A percentile compares a stretch with the other conserved stretches of the same genome.
Evolutionary conservation across 2,888 invertebrate genomes (phyloP).

Genomic region (Meteorus cinctellus): DNA sequence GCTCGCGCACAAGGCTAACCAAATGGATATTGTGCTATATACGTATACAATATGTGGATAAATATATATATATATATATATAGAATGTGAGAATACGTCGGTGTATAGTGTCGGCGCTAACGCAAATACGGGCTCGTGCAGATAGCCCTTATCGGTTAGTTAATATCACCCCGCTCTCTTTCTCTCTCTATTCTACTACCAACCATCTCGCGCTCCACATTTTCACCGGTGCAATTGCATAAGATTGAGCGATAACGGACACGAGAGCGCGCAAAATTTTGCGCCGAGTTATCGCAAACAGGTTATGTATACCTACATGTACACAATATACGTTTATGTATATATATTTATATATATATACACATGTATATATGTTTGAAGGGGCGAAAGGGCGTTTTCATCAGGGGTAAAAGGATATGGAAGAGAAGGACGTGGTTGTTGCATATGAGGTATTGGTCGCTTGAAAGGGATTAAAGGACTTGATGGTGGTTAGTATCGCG

Average conservation of each 20-base stretch:
- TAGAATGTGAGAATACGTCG: constrained; percentile 12
- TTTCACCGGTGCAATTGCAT: constrained; percentile 67
- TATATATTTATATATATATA: background rate
- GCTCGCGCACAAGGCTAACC: constrained; percentile 15
- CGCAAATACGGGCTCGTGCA: constrained; percentile 51
- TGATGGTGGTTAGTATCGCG: constrained; percentile 32
- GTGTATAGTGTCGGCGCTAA: constrained; percentile 35
- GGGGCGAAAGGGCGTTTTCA: constrained; percentile 12
- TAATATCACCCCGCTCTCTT: constrained; percentile 50
- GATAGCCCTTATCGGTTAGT: constrained; percentile 54
- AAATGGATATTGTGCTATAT: constrained; percentile 3
- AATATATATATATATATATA: background rate
- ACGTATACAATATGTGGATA: constrained; percentile 22
- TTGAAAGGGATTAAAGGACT: constrained; percentile 10
- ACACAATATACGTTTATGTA: background rate
- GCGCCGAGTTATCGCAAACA: constrained; percentile 57
- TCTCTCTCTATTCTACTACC: constrained; percentile 25
- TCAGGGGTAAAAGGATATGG: background rate
- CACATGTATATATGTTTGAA: background rate
- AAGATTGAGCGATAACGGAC: constrained; percentile 68
- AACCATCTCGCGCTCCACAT: constrained; percentile 61
- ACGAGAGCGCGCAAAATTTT: constrained; percentile 62
- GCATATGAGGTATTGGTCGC: constrained; percentile 25
- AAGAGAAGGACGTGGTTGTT: background rate
- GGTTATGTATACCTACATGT: constrained; percentile 27